Evolutionary conservation across 2,113 vertebrate species (phyloP).

Genomic region (Pituophis catenifer): DNA sequence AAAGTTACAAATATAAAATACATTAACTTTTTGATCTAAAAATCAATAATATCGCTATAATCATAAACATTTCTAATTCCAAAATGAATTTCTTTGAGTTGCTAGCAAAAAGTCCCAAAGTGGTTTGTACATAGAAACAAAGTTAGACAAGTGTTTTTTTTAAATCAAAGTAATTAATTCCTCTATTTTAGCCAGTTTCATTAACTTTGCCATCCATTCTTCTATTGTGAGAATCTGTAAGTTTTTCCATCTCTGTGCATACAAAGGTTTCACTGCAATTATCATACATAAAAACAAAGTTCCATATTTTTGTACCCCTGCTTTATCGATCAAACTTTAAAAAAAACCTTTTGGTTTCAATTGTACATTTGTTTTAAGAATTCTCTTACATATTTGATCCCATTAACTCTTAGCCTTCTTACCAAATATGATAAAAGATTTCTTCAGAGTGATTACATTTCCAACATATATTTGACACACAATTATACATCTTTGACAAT

Average conservation of each 20-base stretch:
- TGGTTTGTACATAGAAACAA: neutral
- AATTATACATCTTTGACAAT: neutral
- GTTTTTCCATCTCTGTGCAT: neutral
- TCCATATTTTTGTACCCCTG: neutral
- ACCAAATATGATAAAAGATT: neutral
- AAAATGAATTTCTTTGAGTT: neutral
- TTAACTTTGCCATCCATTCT: neutral
- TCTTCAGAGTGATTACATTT: neutral
- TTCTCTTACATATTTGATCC: neutral
- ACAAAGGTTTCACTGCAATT: neutral
- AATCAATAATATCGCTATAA: neutral
- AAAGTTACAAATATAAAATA: neutral
- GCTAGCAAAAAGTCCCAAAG: neutral
- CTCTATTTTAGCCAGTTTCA: neutral
- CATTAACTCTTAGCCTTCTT: neutral
- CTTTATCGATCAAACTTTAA: neutral
- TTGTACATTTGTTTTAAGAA: neutral
- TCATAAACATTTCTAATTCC: neutral
- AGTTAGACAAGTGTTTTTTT: neutral
- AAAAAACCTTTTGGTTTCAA: neutral
- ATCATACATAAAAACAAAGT: neutral
- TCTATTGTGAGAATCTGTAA: neutral
- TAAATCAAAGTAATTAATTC: neutral
- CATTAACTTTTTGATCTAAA: neutral
- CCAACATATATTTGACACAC: neutral